These are phyloP conservation scores for Drosophila chauvacae DNA, from an alignment of 1,140 invertebrate genomes.

Conservation along the genomic window DNA sequence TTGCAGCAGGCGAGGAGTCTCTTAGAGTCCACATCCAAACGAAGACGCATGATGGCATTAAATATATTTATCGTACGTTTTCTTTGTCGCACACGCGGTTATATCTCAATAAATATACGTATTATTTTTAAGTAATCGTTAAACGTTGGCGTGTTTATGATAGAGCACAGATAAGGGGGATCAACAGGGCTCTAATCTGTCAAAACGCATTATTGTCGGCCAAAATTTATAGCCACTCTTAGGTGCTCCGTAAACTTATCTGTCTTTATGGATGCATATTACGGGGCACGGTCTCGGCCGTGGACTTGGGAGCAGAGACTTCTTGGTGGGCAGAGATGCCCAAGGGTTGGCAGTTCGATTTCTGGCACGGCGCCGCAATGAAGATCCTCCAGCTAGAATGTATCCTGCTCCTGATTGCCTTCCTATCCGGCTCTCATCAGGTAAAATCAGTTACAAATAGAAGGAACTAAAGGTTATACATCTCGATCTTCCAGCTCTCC, in stretches of 20 bases:
- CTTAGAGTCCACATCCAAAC: no score
- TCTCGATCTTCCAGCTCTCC: constrained; percentile 71
- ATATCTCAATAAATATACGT: neutral
- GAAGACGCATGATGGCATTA: no score
- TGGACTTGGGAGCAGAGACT: neutral
- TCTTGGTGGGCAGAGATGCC: constrained; percentile 8
- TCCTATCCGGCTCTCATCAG: constrained; percentile 10
- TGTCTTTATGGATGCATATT: constrained; percentile 23
- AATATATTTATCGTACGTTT: neutral
- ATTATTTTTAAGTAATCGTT: neutral
- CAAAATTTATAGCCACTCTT: neutral
- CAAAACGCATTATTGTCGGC: constrained; percentile 1
- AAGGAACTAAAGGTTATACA: neutral
- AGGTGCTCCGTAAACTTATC: constrained; percentile 8
- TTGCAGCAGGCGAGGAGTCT: no score
- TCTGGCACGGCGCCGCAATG: constrained; percentile 6
- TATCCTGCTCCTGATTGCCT: constrained; percentile 2
- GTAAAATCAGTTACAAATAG: neutral
- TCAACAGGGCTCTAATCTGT: constrained; percentile 14
- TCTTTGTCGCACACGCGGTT: neutral
- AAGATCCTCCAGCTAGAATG: neutral
- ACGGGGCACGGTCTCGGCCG: neutral
- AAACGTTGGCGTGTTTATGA: neutral
- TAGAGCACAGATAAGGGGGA: neutral
- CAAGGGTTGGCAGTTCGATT: constrained; percentile 15